A percentile compares a stretch with the other conserved stretches of the same genome.
Conservation (phyloP, 2,797 vertebrate genomes). For the Alectoris magna region DNA sequence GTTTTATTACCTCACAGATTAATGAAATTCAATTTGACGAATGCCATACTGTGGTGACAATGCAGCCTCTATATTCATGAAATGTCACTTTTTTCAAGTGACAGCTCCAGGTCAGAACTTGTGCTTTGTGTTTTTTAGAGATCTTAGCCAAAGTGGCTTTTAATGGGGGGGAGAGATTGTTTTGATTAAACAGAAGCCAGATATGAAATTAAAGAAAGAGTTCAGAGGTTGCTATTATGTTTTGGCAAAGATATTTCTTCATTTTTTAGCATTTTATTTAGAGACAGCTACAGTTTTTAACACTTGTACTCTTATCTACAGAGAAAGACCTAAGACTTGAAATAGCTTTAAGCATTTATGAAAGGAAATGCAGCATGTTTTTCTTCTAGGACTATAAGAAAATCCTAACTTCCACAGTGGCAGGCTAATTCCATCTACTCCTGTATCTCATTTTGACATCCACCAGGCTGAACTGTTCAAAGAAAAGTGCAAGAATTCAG, state of each 20-base stretch:
- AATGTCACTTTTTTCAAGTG: constrained; percentile 42
- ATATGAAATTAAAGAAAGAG: constrained; percentile 48
- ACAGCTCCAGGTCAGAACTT: neutral
- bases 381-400: neutral
- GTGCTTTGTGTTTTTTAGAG: constrained; percentile 27
- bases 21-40: constrained; percentile 25
- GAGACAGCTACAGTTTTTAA: constrained; percentile 38
- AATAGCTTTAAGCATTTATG: neutral
- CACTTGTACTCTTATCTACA: constrained; percentile 35
- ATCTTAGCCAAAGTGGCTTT: constrained; percentile 68
- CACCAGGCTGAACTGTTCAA: neutral
- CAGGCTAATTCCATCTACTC: neutral
- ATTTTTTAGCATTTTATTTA: constrained; percentile 37
- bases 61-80: neutral
- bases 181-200: constrained; percentile 69
- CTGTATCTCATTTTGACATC: neutral
- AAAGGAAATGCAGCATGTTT: constrained; percentile 2
- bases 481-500: neutral
- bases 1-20: constrained; percentile 41
- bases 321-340: neutral
- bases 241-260: constrained; percentile 41
- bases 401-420: neutral
- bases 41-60: constrained; percentile 40
- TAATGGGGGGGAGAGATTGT: constrained; percentile 45
- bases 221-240: constrained; percentile 47